Base-by-base conservation (phyloP, 2,888 invertebrate genomes). In the Scaptodrosophila latifasciaeformis region DNA sequence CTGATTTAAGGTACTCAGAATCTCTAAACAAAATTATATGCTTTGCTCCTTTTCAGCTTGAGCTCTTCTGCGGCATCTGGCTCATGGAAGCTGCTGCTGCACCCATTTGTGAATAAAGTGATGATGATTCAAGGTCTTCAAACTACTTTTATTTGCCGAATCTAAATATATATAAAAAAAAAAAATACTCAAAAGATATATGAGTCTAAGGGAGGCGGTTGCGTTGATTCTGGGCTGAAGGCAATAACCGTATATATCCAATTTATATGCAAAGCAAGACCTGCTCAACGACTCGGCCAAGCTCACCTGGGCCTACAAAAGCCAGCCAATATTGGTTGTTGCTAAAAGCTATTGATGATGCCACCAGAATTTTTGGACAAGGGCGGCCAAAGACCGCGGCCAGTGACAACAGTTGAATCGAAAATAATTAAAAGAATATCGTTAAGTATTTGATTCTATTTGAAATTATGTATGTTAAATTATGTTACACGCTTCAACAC, bases 401-500 rank as follows among this genome's bases (percentile, higher is more conserved):
- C 34, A 34, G 34, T 34, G 15, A 34, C 34, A 34, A 34, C 5
- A 34, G 13, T 34, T 34, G 34, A 46, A 18, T 46, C 39, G 2
- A 34, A 37, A 29, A 49, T 81, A 75, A 81, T 75, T 81, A 75
- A 81, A 75, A 60, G 69, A 55, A 54, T 56, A 65, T 55, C 75
- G 62, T 70, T 60, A 70, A 57, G n/a, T n/a, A n/a, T n/a, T n/a
- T n/a, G n/a, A n/a, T n/a, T n/a, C n/a, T n/a, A n/a, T n/a, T n/a
- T 61, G 54, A 58, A 70, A 49, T 71, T 58, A 76, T 81, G 79
- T 79, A 72, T n/a, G n/a, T n/a, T n/a, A 81, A 76, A 49, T 63
- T 59, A 57, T 79, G 72, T 79, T 81, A 76, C 80, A 76, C 68
- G 64, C 64, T 69, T 48, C 18, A 60, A 27, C 61, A 49, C 6